Base-by-base conservation (phyloP, 2,113 vertebrate genomes). In the Circaetus cinerascens region DNA sequence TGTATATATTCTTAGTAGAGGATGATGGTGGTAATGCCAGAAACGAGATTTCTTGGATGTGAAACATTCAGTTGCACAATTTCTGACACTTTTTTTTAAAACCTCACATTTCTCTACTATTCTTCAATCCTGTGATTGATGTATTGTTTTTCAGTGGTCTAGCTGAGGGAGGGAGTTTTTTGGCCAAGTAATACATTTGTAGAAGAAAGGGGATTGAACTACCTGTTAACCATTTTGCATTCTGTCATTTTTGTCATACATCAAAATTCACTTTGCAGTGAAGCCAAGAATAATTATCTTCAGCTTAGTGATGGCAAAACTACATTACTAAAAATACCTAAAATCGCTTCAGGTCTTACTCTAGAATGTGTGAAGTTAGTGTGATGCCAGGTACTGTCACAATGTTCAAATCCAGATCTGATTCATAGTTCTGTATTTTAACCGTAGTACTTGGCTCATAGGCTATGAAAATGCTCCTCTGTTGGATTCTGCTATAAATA, bases 1-100 rank as follows among this genome's bases (percentile, higher is more conserved):
- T 0, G 0, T 45, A 2, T 9, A 2, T 57, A 5, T 14, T 36
- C 17, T 53, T 57, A 53, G 34, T 40, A 26, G 27, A 48, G 10
- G 48, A 34, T 29, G 40, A 19, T 55, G 11, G 13, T 59, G n/a
- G 21, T 51, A 26, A 43, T n/a, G 14, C 13, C 34, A 34, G 4
- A 40, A 75, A 32, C 1, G 7, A 40, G 25, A 10, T 19, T 32
- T 41, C 23, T 64, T 72, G 15, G 19, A 38, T 64, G 15, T 4
- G 62, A 18, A 75, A 30, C 14, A 27, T 41, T 60, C 10, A 26
- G 32, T 55, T 75, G n/a, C 19, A 38, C 8, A 3, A 4, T 62
- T 88, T 59, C 30, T 80, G 36, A 20, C 14, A 21, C 29, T 46
- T 51, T 41, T 27, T 57, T 50, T 11, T 29, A 46, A 56, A 60